A percentile compares a stretch with the other conserved stretches of the same genome.
Conservation (phyloP, 2,888 invertebrate species). For the Nudaria mundana region DNA sequence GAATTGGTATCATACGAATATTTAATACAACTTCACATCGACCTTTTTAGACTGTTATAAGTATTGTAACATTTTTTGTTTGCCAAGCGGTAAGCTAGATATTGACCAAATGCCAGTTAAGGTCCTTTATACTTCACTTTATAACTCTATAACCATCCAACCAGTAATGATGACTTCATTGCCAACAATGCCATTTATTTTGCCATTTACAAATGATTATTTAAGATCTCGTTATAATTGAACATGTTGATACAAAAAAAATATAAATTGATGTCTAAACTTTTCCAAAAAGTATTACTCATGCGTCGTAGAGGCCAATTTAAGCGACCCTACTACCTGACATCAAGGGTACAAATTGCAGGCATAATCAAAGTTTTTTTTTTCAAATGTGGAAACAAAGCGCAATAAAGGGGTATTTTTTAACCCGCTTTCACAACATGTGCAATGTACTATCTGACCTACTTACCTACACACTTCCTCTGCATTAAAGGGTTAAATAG, state of each 20-base stretch:
- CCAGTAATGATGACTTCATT: background rate
- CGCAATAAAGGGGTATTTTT: slow-evolving; percentile 71
- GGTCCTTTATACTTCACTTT: background rate
- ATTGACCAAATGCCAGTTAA: too few relatives aligned
- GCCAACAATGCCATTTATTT: slow-evolving; percentile 2
- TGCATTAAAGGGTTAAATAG: slow-evolving; percentile 73
- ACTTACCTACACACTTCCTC: slow-evolving; percentile 77
- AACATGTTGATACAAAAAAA: background rate
- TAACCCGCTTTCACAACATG: slow-evolving; percentile 77
- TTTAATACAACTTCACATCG: background rate
- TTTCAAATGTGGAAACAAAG: slow-evolving; percentile 67
- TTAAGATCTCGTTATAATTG: background rate
- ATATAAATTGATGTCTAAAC: slow-evolving; percentile 2
- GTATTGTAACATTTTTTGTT: background rate
- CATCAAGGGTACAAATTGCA: slow-evolving; percentile 73
- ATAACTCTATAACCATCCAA: background rate
- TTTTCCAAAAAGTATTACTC: background rate
- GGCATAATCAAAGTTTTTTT: slow-evolving; percentile 75
- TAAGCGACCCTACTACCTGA: slow-evolving; percentile 35
- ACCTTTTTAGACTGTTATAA: too few relatives aligned
- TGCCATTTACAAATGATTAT: slow-evolving; percentile 1
- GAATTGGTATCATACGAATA: slow-evolving; percentile 34
- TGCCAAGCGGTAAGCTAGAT: too few relatives aligned
- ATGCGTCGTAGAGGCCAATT: slow-evolving; percentile 37
- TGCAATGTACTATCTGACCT: slow-evolving; percentile 77